These are phyloP conservation scores for Parazoanthus swiftii DNA, from an alignment of 92 coral and sea anemone species.

Conservation along the genomic window DNA sequence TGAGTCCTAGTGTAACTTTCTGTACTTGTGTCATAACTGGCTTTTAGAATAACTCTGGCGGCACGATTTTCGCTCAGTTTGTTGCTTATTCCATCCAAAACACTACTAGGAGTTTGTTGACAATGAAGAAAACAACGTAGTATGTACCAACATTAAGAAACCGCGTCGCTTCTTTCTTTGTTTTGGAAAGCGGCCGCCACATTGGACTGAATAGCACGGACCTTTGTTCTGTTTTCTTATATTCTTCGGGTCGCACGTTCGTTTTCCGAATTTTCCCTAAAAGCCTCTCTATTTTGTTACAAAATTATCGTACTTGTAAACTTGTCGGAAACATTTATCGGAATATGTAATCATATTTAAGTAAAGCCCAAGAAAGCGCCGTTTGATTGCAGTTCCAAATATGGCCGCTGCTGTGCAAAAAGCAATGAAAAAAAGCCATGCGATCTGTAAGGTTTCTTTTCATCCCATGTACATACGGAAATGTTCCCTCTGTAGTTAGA, in stretches of 20 bases:
- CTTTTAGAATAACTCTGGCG: too few relatives aligned
- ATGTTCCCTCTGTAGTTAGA: too few relatives aligned
- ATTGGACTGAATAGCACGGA: neutral
- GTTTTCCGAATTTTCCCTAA: too few relatives aligned
- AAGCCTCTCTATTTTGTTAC: too few relatives aligned
- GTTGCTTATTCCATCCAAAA: too few relatives aligned
- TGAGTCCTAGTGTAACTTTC: too few relatives aligned
- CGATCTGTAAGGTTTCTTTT: neutral
- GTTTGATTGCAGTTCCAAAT: neutral
- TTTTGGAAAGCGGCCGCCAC: neutral
- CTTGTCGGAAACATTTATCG: neutral
- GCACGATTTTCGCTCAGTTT: too few relatives aligned
- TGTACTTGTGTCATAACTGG: too few relatives aligned
- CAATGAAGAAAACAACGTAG: neutral
- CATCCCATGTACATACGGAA: too few relatives aligned
- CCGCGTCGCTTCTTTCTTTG: neutral
- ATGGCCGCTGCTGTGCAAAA: neutral
- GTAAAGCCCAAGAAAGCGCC: neutral
- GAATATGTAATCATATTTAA: neutral
- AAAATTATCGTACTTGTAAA: neutral
- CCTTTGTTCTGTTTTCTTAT: neutral
- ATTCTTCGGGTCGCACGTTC: neutral
- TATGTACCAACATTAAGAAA: too few relatives aligned
- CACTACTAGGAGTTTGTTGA: neutral
- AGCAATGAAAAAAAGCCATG: neutral